phyloP scores from a whole-genome alignment of 1,140 invertebrate genomes.

The Capitella teleta region DNA sequence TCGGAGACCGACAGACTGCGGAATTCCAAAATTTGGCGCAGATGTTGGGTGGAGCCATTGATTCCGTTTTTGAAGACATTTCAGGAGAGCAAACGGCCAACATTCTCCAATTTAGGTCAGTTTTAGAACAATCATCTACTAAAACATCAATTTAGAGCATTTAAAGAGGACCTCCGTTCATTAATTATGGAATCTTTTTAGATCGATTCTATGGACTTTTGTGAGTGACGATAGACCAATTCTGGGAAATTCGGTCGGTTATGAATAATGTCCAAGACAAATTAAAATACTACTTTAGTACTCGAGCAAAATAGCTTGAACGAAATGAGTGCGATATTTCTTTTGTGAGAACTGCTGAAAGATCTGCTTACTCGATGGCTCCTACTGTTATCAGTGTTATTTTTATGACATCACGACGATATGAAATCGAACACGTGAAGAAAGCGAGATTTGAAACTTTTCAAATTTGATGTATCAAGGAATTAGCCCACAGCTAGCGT shows the following conservation, averaged over 20 bases:
- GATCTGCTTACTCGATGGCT: too few species aligned
- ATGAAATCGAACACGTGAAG: too few species aligned
- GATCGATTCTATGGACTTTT: background rate
- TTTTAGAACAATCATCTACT: background rate
- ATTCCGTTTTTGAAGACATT: slow-evolving; percentile 33
- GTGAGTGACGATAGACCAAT: background rate
- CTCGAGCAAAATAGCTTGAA: background rate
- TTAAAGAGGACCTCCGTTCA: background rate
- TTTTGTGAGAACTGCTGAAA: too few species aligned
- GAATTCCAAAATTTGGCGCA: slow-evolving; percentile 35
- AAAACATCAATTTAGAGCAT: background rate
- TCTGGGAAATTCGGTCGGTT: background rate
- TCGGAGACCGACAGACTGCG: slow-evolving; percentile 31
- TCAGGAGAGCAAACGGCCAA: slow-evolving; percentile 39
- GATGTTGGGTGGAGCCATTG: slow-evolving; percentile 31
- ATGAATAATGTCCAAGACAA: slow-evolving; percentile 4
- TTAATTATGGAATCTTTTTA: background rate
- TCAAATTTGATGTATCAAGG: background rate
- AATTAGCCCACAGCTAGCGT: background rate
- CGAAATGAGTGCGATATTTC: too few species aligned
- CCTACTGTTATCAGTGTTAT: too few species aligned
- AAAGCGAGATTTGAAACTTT: too few species aligned
- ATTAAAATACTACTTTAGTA: background rate
- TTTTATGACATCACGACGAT: too few species aligned
- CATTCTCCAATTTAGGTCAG: slow-evolving; percentile 31